These are phyloP conservation scores for Bombus confusus DNA, from an alignment of 1,140 invertebrate genomes.

Conservation along the genomic window DNA sequence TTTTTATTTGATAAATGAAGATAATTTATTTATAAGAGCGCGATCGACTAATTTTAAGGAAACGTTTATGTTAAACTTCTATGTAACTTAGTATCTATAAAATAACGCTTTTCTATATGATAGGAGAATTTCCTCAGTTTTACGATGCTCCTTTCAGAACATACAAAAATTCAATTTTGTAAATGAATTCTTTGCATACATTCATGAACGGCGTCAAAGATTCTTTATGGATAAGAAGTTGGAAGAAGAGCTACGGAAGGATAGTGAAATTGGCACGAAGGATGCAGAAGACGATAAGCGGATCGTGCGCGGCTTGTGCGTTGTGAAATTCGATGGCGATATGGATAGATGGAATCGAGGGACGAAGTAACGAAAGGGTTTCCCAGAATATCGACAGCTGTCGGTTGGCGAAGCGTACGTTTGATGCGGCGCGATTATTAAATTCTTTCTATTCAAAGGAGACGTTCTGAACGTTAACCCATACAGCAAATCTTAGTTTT, in stretches of 20 bases:
- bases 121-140: not conserved
- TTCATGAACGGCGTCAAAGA: not conserved
- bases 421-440: constrained; percentile 25
- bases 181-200: constrained; percentile 1
- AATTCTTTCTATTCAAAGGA: constrained; percentile 19
- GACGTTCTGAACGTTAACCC: not conserved
- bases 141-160: not conserved
- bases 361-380: not conserved
- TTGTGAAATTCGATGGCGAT: constrained; percentile 22
- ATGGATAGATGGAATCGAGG: not conserved
- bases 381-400: constrained; percentile 32
- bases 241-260: too few relatives aligned
- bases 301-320: not conserved
- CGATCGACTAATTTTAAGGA: not conserved
- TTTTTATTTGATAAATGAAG: too few relatives aligned
- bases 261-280: not conserved
- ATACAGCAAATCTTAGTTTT: not conserved
- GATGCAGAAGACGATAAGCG: constrained; percentile 5
- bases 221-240: not conserved
- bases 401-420: not conserved
- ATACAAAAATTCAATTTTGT: not conserved
- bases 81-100: not conserved
- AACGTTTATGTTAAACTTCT: not conserved
- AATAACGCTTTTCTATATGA: too few relatives aligned
- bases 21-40: too few relatives aligned